These are phyloP conservation scores for Orchesella flavescens DNA, from an alignment of 2,888 invertebrate genomes.

Conservation along the genomic window DNA sequence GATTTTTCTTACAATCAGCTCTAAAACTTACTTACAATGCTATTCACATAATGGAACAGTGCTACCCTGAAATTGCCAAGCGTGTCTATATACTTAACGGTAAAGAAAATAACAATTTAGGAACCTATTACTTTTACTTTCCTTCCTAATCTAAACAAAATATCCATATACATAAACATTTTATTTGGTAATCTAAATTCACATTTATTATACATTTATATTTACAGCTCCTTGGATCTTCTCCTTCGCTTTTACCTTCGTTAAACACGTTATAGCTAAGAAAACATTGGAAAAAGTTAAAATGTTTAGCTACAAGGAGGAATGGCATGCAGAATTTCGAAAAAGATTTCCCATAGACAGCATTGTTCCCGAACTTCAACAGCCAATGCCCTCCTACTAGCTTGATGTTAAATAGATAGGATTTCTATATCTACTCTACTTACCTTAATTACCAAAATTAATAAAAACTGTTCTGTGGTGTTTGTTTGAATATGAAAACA, in stretches of 20 bases:
- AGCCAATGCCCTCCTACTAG: no score
- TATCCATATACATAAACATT: no score
- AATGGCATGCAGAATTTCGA: constrained; percentile 10
- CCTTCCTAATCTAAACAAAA: no score
- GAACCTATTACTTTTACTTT: no score
- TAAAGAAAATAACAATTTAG: no score
- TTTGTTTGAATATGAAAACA: no score
- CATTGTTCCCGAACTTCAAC: background rate
- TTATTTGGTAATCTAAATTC: no score
- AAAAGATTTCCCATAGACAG: background rate
- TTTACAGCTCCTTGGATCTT: constrained; percentile 20
- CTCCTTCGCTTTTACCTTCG: background rate
- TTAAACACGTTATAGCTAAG: background rate
- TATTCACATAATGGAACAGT: background rate
- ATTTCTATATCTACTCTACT: no score
- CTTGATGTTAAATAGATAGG: no score
- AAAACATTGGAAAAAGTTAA: constrained; percentile 8
- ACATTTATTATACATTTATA: no score
- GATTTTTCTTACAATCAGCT: background rate
- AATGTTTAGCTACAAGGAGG: constrained; percentile 8
- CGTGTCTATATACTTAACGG: background rate
- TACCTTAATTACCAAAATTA: no score
- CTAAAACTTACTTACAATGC: background rate
- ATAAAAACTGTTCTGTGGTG: no score
- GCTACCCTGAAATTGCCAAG: constrained; percentile 3